Base-by-base conservation (phyloP, 92 coral and sea anemone species). In the Palythoa grandiflora region DNA sequence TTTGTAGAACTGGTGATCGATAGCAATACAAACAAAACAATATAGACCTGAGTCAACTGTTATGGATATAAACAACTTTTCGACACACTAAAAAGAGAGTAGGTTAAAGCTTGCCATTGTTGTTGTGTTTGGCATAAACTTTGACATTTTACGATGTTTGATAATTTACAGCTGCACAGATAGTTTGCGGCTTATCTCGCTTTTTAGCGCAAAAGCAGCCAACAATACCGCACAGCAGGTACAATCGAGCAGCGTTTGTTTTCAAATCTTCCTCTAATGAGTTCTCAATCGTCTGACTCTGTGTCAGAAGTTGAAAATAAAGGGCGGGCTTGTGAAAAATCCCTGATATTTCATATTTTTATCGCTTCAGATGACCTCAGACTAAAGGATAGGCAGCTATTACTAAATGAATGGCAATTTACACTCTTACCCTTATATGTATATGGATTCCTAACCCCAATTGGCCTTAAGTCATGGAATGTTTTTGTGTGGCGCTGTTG, bases 331-430 rank as follows among this genome's bases (percentile, higher is more conserved):
- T 78, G 54, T 19, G 54, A 78, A 78, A 77, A 15, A 78, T 78
- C 83, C 54, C 50, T 78, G 71, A 51, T 53, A 78, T 78, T 78
- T 38, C n/a, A 11, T 78, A 28, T 21, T 78, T 15, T 19, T 38
- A 57, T 78, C 83, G 28, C 36, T 77, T 53, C 52, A 54, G n/a
- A 44, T 19, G 35, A 57, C 35, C 71, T 37, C 48, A 78, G 83
- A 59, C 17, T 59, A 59, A 11, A 28, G 60, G 16, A 48, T 10
- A 51, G 1, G 35, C 60, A 51, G 38, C 50, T 44, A 44, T 76
- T 14, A 57, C 54, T 63, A 16, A 53, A 39, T 57, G 68, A 78
- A 36, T 16, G 9, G 16, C 83, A 78, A 17, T n/a, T 73, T 20
- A 9, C 35, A 38, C 12, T 11, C 2, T 73, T 73, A 8, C 52